A percentile compares a stretch with the other conserved stretches of the same genome.
Conservation (phyloP, 2,888 invertebrate species). For the Laspeyria flexula region DNA sequence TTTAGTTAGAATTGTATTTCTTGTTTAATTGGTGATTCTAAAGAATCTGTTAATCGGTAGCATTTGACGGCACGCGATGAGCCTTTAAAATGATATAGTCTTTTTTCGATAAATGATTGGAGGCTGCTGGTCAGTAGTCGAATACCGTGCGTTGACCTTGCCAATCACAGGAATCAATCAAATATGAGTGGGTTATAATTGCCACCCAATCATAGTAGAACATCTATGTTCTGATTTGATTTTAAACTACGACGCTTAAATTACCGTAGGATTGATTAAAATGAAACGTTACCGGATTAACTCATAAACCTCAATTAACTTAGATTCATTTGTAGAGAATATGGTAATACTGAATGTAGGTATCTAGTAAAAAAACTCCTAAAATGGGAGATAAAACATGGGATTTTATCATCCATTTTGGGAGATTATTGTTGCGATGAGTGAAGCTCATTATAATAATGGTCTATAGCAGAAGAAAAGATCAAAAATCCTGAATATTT, state of each 20-base stretch:
- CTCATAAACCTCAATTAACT: neutral
- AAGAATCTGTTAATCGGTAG: conserved; percentile 75
- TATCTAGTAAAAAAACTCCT: too few species aligned
- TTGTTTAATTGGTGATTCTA: conserved; percentile 34
- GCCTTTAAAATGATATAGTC: conserved; percentile 40
- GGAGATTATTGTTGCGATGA: too few species aligned
- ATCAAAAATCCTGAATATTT: too few species aligned
- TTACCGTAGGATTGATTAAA: conserved; percentile 4
- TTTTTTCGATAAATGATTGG: conserved; percentile 39
- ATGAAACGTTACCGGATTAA: neutral
- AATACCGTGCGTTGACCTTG: conserved; percentile 37
- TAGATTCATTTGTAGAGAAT: neutral
- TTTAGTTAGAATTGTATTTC: neutral
- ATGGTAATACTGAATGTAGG: neutral
- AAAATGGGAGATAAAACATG: too few species aligned
- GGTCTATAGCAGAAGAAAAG: too few species aligned
- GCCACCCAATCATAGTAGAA: conserved; percentile 6
- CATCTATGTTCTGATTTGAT: conserved; percentile 6
- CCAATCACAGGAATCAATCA: conserved; percentile 20
- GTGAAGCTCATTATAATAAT: too few species aligned
- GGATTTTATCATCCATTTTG: too few species aligned
- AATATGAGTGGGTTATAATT: conserved; percentile 7
- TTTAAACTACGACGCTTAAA: conserved; percentile 1
- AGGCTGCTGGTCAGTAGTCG: conserved; percentile 41
- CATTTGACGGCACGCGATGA: conserved; percentile 62